Base-by-base conservation (phyloP, 2,888 invertebrate genomes). In the Escarpia spicata region DNA sequence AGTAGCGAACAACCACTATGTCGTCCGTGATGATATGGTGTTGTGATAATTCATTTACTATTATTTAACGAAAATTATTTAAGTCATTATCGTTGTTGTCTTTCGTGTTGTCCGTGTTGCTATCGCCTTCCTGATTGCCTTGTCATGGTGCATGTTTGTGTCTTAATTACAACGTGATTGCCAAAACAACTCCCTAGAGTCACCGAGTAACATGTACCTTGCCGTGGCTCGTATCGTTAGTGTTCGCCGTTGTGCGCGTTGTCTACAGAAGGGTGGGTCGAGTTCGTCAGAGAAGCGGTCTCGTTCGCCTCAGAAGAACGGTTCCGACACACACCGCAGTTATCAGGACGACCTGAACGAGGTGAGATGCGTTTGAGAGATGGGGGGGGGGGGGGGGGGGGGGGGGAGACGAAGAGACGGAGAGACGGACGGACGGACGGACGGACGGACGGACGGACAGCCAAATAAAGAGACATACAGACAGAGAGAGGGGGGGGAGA, bases 301-400 rank as follows among this genome's bases (percentile, higher is more conserved):
- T 19, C 75, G 19, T 19, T 75, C 75, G 75, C 75, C 75, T 3
- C 19, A 26, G 19, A 75, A 75, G n/a, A n/a, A 75, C 75, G 75
- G 75, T 91, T 44, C 91, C 43, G 91, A 91, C 19, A 91, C 43
- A 43, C 91, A 91, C 19, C 43, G 91, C 43, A 52, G 44, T 19
- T 26, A 44, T 91, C 91, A 91, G 45, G 91, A 91, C 52, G 91
- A 91, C 43, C n/a, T 91, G 26, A 52, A 91, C 58, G 91, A 91
- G 91, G 91, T 91, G 43, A 44, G 75, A 75, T 2, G 52, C 9
- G 52, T 1, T 12, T 52, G 45, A 10, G 45, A 45, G 45, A 45
- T 45, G 52, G 52, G 52, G 15, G 8, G 52, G 15, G 10, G 12
- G 52, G 12, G 52, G 52, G 12, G 9, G n/a, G n/a, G n/a, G n/a